Base-by-base conservation (phyloP, 2,113 vertebrate genomes). In the Cinclus cinclus region DNA sequence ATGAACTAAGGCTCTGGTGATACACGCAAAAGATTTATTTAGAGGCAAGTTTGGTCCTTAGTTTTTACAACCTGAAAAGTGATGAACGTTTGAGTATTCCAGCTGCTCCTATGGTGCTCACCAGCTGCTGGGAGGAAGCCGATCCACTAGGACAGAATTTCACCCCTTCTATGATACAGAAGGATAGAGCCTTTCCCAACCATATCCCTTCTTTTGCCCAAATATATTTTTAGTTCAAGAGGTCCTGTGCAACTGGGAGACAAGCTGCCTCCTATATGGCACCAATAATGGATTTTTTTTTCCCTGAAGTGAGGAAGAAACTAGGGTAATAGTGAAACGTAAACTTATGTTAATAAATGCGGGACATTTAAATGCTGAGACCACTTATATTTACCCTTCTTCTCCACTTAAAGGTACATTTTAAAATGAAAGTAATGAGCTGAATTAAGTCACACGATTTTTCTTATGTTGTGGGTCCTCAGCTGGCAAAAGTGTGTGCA, bases 111-210 rank as follows among this genome's bases (percentile, higher is more conserved):
- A 1, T 41, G 52, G n/a, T 59, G 50, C 22, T 90, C 11, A 52
- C 18, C 49, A 47, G 79, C 35, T 47, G 46, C 74, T 55, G 46
- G 27, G 23, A 75, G 21, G 42, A 75, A 77, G 46, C 20, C 5
- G 13, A 28, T 53, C 27, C 0, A 2, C 33, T 16, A 23, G 67
- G n/a, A 31, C 0, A 15, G 28, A 64, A 28, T 52, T 33, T 77
- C 44, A 30, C 7, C 14, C 23, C 5, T 62, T 35, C 17, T 12
- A 11, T 17, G 7, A 42, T 7, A 39, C 10, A 37, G 47, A 74
- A 59, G 6, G 11, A 50, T 12, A 67, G 37, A 62, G 15, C 10
- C 13, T 62, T 80, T 79, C 63, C 35, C 30, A 74, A 77, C 42
- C 4, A 28, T 41, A 28, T 28, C 16, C 16, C 27, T 42, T 53